Evolutionary conservation across 2,888 invertebrate genomes (phyloP), one percentile per base, ranked within the genome.

Genomic region (Bruchidius siliquastri): DNA sequence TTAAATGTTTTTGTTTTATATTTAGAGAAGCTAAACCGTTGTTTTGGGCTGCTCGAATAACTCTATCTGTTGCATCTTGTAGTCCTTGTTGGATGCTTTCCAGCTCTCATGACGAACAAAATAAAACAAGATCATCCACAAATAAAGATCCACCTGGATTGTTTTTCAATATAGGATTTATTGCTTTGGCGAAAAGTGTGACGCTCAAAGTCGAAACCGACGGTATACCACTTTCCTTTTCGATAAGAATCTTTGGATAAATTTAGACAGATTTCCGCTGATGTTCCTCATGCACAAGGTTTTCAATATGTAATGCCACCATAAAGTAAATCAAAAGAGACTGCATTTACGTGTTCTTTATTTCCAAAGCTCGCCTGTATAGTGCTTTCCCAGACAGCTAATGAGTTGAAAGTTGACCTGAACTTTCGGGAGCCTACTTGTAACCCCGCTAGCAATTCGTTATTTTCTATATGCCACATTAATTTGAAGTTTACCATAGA

Each of bases 251-350:
- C 8, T 8, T 26, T 26, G 26, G 32, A 72, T 69, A 49, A 72
- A 69, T 68, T 30, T 30, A 20, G 30, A n/a, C 10, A 68, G 21
- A 72, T 72, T 72, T n/a, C 30, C 68, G 21, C 72, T 20, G 20
- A 69, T 21, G 21, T 69, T 49, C 49, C 71, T 49, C 20, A 20
- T 32, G 21, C 68, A 30, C 21, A 68, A 6, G 3, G 22, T 22
- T 68, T 68, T 22, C n/a, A 72, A 32, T 68, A 68, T 68, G 2
- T n/a, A n/a, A 72, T 72, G 20, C 20, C 72, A 68, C 32, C 68
- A 68, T 1, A 30, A 30, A 18, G 20, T 68, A 72, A 20, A n/a
- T 68, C 72, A n/a, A 72, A 72, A 30, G 67, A 72, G 3, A 72
- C 26, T 68, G 68, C 72, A 21, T 22, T 30, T 20, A 20, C 10